phyloP scores from a whole-genome alignment of 2,113 vertebrate genomes.

The cat (Felis catus) region F.catus_Fca126_mat1.0 CM031411.1:8957501-8958000 shows the following conservation, averaged over 20 bases:
- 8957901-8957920: neutral
- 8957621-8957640: neutral
- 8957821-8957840: neutral
- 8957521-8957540: neutral
- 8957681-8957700: neutral
- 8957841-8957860: conserved; percentile 45
- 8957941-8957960: conserved; percentile 51
- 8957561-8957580: neutral
- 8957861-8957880: conserved; percentile 47
- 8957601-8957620: neutral
- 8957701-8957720: neutral
- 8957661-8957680: neutral
- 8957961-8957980: conserved; percentile 50
- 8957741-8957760: neutral
- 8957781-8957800: conserved; percentile 40
- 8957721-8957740: neutral
- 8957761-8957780: conserved; percentile 21
- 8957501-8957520: neutral
- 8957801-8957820: conserved; percentile 46
- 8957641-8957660: neutral
- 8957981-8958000: conserved; percentile 68
- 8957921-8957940: conserved; percentile 55
- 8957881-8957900: neutral
- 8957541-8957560: neutral
- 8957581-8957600: neutral